A percentile compares a stretch with the other conserved stretches of the same genome.
Conservation (phyloP, 2,888 invertebrate genomes). For the Diaperis boleti region DNA sequence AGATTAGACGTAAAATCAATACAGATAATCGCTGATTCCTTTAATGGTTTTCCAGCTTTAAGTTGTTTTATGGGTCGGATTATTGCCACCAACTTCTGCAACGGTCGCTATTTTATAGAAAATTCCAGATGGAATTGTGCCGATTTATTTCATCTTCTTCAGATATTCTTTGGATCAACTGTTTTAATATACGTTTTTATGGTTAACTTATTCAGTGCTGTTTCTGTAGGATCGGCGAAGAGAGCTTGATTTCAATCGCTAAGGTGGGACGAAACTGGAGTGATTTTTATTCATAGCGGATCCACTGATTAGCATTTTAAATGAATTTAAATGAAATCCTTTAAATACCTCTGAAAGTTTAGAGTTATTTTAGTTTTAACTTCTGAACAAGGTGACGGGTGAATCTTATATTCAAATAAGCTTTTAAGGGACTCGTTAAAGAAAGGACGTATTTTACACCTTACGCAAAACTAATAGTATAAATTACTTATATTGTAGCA, state of each 20-base stretch:
- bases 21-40: conserved; percentile 63
- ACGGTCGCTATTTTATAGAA: conserved; percentile 48
- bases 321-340: conserved; percentile 61
- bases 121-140: conserved; percentile 44
- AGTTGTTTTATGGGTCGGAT: conserved; percentile 55
- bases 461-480: conserved; percentile 7
- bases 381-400: conserved; percentile 35
- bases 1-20: conserved; percentile 62
- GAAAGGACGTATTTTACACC: conserved; percentile 8
- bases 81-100: conserved; percentile 50
- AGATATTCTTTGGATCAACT: conserved; percentile 8
- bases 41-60: conserved; percentile 60
- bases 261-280: conserved; percentile 27
- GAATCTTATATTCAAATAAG: conserved; percentile 38
- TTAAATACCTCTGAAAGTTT: conserved; percentile 38
- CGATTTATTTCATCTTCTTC: conserved; percentile 42
- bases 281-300: conserved; percentile 60
- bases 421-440: conserved; percentile 25
- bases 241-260: conserved; percentile 11
- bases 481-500: conserved; percentile 9
- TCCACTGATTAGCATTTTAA: conserved; percentile 59
- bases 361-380: conserved; percentile 38
- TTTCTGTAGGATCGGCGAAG: conserved; percentile 12
- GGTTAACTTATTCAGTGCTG: conserved; percentile 24
- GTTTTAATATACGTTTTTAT: conserved; percentile 37